These are phyloP conservation scores for Beris morrisii DNA, from an alignment of 2,888 invertebrate genomes.

Conservation along the genomic window DNA sequence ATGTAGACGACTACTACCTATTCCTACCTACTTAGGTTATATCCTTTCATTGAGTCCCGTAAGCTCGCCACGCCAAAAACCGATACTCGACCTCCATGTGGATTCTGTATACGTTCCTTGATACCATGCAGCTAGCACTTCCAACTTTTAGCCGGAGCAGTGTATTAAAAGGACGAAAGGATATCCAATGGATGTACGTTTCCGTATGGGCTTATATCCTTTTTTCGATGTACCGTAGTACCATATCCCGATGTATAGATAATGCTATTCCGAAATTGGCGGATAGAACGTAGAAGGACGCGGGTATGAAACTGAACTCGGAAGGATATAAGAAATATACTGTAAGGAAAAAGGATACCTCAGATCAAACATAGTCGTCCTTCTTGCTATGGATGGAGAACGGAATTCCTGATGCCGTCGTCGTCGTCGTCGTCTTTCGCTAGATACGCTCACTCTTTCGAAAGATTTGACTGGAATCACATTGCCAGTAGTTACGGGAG, in stretches of 20 bases:
- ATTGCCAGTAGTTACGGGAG: constrained; percentile 36
- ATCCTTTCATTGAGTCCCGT: constrained; percentile 19
- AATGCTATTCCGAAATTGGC: constrained; percentile 32
- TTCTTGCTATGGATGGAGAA: constrained; percentile 27
- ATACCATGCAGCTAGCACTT: constrained; percentile 19
- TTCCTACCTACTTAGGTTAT: not conserved
- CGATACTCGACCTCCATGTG: constrained; percentile 16
- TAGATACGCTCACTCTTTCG: constrained; percentile 20
- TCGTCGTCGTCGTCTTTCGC: not conserved
- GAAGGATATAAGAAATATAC: constrained; percentile 19
- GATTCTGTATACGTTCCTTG: constrained; percentile 6
- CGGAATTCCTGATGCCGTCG: constrained; percentile 32
- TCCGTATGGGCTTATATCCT: constrained; percentile 28
- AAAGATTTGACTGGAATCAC: constrained; percentile 33
- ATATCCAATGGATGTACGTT: constrained; percentile 37
- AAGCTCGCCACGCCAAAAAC: constrained; percentile 35
- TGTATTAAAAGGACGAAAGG: constrained; percentile 37
- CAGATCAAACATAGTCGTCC: constrained; percentile 36
- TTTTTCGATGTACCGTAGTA: constrained; percentile 2
- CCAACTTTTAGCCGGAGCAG: constrained; percentile 28
- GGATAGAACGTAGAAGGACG: not conserved
- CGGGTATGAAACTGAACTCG: constrained; percentile 10
- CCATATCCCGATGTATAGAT: constrained; percentile 36
- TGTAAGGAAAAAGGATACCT: constrained; percentile 35
- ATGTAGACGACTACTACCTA: not conserved